Evolutionary conservation across 2,888 invertebrate genomes (phyloP).

Genomic region (Drosophila algonquin): DNA sequence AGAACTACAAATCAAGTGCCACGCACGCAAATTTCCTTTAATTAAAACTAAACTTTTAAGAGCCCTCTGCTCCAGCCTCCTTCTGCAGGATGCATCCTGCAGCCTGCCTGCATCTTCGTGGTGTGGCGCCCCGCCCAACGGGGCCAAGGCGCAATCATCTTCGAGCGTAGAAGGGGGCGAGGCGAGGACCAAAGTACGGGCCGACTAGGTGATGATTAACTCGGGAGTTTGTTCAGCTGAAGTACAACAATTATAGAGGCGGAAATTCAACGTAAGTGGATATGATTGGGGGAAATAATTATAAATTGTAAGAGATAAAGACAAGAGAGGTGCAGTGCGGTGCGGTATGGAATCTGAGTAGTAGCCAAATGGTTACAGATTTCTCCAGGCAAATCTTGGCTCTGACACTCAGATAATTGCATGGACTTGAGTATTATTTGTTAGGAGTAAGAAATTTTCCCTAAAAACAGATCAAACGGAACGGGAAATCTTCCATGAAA

Average conservation of each 20-base stretch:
- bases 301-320: neutral
- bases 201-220: conserved; percentile 27
- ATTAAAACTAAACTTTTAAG: conserved; percentile 77
- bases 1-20: conserved; percentile 76
- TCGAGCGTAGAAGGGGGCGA: conserved; percentile 1
- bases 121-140: neutral
- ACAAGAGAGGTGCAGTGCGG: neutral
- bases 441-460: too few relatives aligned
- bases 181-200: conserved; percentile 32
- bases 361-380: neutral
- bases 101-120: conserved; percentile 19
- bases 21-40: conserved; percentile 76
- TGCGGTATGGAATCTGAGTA: neutral
- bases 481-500: too few relatives aligned
- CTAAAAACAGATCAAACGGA: too few relatives aligned
- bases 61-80: conserved; percentile 41
- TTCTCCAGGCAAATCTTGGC: too few relatives aligned
- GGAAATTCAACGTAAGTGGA: conserved; percentile 4
- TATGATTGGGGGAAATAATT: neutral
- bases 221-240: conserved; percentile 36
- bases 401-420: too few relatives aligned
- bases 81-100: conserved; percentile 33
- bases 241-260: conserved; percentile 35
- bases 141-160: conserved; percentile 16
- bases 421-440: too few relatives aligned